Conservation (phyloP, 2,888 invertebrate genomes). For the Oligia strigilis region DNA sequence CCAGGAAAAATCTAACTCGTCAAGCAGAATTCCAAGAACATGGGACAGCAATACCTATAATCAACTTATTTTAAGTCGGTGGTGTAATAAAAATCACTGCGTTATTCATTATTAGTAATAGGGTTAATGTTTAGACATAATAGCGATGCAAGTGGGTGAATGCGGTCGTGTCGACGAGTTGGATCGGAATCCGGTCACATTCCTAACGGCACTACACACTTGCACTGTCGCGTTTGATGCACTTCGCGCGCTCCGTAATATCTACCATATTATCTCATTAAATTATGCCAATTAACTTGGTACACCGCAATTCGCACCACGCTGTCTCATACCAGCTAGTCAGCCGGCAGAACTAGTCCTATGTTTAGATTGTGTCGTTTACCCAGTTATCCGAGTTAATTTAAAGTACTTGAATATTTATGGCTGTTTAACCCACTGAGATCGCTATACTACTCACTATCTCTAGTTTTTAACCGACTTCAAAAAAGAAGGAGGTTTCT, state of each 20-base stretch:
- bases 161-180: slow-evolving; percentile 75
- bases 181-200: slow-evolving; percentile 86
- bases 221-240: slow-evolving; percentile 81
- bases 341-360: slow-evolving; percentile 51
- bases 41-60: neutral
- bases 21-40: slow-evolving; percentile 21
- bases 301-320: slow-evolving; percentile 61
- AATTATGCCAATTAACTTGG: slow-evolving; percentile 70
- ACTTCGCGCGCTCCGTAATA: slow-evolving; percentile 69
- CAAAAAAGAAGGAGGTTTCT: too few species aligned
- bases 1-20: slow-evolving; percentile 24
- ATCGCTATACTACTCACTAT: slow-evolving; percentile 37
- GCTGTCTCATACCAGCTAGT: slow-evolving; percentile 61
- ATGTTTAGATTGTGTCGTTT: slow-evolving; percentile 47
- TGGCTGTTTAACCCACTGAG: slow-evolving; percentile 32
- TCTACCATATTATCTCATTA: slow-evolving; percentile 66
- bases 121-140: slow-evolving; percentile 85
- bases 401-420: slow-evolving; percentile 51
- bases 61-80: slow-evolving; percentile 31
- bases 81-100: slow-evolving; percentile 5
- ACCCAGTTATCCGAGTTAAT: slow-evolving; percentile 37
- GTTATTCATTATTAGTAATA: slow-evolving; percentile 53
- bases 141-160: slow-evolving; percentile 81
- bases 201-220: slow-evolving; percentile 83
- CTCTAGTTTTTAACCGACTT: too few species aligned